Conservation (phyloP, 2,888 invertebrate species). For the Noctua fimbriata region DNA sequence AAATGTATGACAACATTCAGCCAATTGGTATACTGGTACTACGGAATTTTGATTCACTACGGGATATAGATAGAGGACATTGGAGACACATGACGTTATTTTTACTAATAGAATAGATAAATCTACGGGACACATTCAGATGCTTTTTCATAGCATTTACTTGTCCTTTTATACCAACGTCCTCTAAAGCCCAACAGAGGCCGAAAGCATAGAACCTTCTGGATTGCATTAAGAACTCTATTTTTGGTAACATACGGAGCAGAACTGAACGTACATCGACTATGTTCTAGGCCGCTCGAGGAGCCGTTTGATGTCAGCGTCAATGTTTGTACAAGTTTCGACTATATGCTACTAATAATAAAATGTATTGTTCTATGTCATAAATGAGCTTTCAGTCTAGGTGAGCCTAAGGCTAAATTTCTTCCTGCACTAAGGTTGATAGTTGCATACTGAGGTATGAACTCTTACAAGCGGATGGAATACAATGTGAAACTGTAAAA, state of each 20-base stretch:
- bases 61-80: constrained; percentile 29
- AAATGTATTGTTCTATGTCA: constrained; percentile 2
- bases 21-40: constrained; percentile 51
- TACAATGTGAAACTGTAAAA: not conserved
- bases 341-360: not conserved
- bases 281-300: not conserved
- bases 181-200: constrained; percentile 29
- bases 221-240: not conserved
- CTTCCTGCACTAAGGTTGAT: constrained; percentile 47
- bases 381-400: not conserved
- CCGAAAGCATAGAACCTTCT: constrained; percentile 9
- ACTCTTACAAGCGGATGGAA: constrained; percentile 34
- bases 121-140: not conserved
- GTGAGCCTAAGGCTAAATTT: constrained; percentile 15
- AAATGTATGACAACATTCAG: constrained; percentile 59
- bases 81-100: not conserved
- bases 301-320: not conserved
- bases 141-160: not conserved
- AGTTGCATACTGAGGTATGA: constrained; percentile 1
- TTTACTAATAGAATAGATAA: not conserved
- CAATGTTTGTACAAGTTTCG: constrained; percentile 15
- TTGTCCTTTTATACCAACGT: not conserved
- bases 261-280: not conserved
- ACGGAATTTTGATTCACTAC: constrained; percentile 52
- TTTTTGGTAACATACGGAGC: not conserved